These are phyloP conservation scores for Orientallactaga bullata DNA, from an alignment of 2,113 vertebrate species.

Conservation along the genomic window DNA sequence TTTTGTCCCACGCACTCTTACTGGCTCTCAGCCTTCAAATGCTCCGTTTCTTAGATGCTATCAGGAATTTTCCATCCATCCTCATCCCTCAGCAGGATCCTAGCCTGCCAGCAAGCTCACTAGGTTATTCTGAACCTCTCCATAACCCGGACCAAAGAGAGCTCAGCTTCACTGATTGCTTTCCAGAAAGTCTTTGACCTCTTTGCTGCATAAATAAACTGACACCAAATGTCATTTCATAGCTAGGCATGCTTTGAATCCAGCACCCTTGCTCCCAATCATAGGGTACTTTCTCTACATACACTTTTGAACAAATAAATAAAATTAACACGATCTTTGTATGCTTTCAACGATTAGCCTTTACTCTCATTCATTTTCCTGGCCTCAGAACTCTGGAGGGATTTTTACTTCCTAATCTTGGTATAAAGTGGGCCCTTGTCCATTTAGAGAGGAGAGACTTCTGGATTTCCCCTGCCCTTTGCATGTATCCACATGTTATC, in stretches of 20 bases:
- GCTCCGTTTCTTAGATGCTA: conserved; percentile 25
- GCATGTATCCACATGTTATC: neutral
- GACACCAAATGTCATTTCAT: neutral
- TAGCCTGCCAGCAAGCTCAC: neutral
- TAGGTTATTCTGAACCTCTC: neutral
- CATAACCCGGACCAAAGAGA: neutral
- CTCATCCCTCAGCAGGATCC: neutral
- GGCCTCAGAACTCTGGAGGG: neutral
- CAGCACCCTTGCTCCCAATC: neutral
- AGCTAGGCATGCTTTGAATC: neutral
- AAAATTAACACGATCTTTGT: neutral
- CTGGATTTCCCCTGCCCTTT: neutral
- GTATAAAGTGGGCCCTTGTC: neutral
- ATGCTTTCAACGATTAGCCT: neutral
- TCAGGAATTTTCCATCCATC: neutral
- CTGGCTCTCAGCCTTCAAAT: neutral
- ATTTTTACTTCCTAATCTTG: neutral
- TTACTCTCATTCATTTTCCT: neutral
- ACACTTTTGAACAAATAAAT: conserved; percentile 21
- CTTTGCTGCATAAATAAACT: neutral
- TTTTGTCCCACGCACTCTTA: neutral
- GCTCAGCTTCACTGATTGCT: neutral
- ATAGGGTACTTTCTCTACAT: conserved; percentile 24
- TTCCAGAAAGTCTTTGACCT: neutral
- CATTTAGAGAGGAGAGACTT: neutral